Evolutionary conservation across 2,888 invertebrate species (phyloP).

Genomic region (Leptinotarsa juncta): DNA sequence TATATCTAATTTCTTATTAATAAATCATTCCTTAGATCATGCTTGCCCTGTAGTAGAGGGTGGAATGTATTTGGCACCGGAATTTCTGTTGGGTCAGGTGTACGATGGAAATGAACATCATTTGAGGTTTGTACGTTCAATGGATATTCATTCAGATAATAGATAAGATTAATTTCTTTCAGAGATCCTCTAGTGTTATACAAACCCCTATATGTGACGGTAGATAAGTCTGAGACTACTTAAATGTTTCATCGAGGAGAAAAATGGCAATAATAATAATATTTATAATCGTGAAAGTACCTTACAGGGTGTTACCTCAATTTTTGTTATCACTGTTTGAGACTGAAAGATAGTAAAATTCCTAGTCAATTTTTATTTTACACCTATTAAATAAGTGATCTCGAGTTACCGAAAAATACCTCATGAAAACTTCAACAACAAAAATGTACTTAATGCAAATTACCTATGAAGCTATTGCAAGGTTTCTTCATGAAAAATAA

Average conservation of each 20-base stretch:
- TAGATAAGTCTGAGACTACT: slow-evolving; percentile 59
- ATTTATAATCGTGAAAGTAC: slow-evolving; percentile 35
- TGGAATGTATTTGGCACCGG: slow-evolving; percentile 81
- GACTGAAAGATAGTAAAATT: slow-evolving; percentile 48
- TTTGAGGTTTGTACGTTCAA: slow-evolving; percentile 52
- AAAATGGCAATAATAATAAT: slow-evolving; percentile 55
- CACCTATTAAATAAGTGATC: slow-evolving; percentile 14
- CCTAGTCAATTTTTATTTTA: slow-evolving; percentile 41
- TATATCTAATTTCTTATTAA: background rate
- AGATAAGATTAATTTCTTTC: slow-evolving; percentile 43
- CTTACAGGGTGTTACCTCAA: slow-evolving; percentile 50
- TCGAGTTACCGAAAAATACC: background rate
- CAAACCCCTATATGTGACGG: slow-evolving; percentile 73
- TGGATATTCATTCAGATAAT: background rate
- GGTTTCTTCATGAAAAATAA: too few species aligned
- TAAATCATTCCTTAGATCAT: slow-evolving; percentile 68
- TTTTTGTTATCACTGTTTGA: slow-evolving; percentile 48
- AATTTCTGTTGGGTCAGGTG: slow-evolving; percentile 82
- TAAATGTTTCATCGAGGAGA: slow-evolving; percentile 39
- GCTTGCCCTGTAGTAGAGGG: slow-evolving; percentile 81
- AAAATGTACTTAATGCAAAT: background rate
- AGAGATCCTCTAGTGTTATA: slow-evolving; percentile 74
- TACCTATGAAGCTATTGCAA: too few species aligned
- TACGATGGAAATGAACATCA: slow-evolving; percentile 74
- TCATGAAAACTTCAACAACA: slow-evolving; percentile 1